Conservation (phyloP, 1,140 invertebrate species). For the Drosophila quadrilineata region DNA sequence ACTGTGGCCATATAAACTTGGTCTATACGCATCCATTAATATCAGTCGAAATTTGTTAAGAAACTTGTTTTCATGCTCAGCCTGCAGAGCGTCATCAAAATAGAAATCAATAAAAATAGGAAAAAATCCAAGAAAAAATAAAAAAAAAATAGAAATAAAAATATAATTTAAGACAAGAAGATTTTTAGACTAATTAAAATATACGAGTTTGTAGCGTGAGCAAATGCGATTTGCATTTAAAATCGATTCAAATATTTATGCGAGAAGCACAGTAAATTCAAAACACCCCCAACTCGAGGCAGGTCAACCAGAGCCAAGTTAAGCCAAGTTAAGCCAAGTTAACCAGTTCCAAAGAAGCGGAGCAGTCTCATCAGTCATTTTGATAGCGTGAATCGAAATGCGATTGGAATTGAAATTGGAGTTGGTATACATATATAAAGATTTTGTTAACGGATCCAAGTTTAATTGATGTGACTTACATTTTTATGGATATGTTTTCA, state of each 20-base stretch:
- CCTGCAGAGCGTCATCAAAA: constrained; percentile 39
- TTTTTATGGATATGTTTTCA: constrained; percentile 22
- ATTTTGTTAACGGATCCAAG: background rate
- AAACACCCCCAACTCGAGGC: constrained; percentile 52
- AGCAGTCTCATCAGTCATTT: constrained; percentile 69
- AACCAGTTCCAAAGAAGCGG: constrained; percentile 58
- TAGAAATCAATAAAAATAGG: constrained; percentile 62
- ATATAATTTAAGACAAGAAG: constrained; percentile 32
- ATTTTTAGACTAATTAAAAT: constrained; percentile 69
- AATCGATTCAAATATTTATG: constrained; percentile 53
- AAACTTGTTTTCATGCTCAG: constrained; percentile 35
- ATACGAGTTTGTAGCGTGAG: constrained; percentile 47
- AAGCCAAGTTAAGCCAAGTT: too few species aligned
- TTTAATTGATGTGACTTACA: constrained; percentile 51
- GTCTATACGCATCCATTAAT: constrained; percentile 62
- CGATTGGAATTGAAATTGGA: constrained; percentile 44
- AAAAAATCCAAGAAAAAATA: too few species aligned
- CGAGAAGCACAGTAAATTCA: constrained; percentile 23
- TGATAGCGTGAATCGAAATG: constrained; percentile 58
- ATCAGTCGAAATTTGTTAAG: constrained; percentile 33
- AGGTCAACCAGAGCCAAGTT: constrained; percentile 57
- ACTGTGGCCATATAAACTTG: constrained; percentile 36
- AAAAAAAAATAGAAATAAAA: too few species aligned
- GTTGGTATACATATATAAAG: constrained; percentile 29
- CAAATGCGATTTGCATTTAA: constrained; percentile 70